These are phyloP conservation scores for Drosophila vallismaia DNA, from an alignment of 2,888 invertebrate species.

Conservation along the genomic window DNA sequence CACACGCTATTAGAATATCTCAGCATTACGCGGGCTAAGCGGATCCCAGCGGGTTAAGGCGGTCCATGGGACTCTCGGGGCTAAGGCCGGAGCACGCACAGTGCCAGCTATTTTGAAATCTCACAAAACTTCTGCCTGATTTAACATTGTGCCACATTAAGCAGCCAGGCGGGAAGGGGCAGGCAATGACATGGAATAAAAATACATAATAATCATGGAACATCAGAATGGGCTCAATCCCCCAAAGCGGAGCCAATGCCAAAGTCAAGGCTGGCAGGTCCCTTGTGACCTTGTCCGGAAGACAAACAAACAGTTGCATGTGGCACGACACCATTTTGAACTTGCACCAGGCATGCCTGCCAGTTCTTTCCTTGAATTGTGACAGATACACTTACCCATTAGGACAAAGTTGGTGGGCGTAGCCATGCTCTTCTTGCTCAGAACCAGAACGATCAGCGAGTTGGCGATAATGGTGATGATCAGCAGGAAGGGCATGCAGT, in stretches of 20 bases:
- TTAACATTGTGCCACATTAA: slow-evolving; percentile 57
- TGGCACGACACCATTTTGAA: neutral
- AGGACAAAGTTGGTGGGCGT: slow-evolving; percentile 96
- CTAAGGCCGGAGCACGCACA: neutral
- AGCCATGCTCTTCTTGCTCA: slow-evolving; percentile 94
- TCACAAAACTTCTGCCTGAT: slow-evolving; percentile 73
- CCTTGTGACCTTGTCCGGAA: neutral
- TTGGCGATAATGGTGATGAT: slow-evolving; percentile 95
- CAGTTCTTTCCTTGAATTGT: neutral
- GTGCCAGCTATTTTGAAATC: slow-evolving; percentile 66
- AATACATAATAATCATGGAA: slow-evolving; percentile 63
- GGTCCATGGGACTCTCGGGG: neutral
- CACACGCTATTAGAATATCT: slow-evolving; percentile 77
- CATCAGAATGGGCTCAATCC: neutral
- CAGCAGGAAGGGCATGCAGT: slow-evolving; percentile 90
- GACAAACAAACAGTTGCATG: slow-evolving; percentile 1
- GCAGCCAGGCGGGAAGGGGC: slow-evolving; percentile 25
- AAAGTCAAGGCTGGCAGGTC: neutral
- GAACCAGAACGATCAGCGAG: slow-evolving; percentile 94
- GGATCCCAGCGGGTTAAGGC: slow-evolving; percentile 11
- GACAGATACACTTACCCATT: slow-evolving; percentile 87
- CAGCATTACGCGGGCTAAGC: slow-evolving; percentile 60
- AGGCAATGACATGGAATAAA: slow-evolving; percentile 52
- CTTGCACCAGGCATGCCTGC: neutral
- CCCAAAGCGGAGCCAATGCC: neutral